Evolutionary conservation across 2,888 invertebrate species (phyloP), one percentile per base, ranked within the genome.

Genomic region (Halocaridina rubra): DNA sequence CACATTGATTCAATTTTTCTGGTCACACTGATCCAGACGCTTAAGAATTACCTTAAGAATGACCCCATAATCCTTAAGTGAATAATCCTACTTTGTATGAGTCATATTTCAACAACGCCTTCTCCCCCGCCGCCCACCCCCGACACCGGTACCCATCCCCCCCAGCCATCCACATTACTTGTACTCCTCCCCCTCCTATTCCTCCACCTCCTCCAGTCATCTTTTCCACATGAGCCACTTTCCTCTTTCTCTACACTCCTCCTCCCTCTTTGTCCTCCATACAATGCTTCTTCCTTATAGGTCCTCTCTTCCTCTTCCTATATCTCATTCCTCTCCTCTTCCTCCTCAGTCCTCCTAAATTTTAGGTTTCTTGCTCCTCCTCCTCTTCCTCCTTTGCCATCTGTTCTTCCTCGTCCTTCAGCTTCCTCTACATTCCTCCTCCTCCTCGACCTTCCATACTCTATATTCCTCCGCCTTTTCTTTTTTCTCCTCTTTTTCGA

Each of bases 361-460:
- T 29, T 53, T 24, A 10, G 29, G 7, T 16, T 10, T 13, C n/a
- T 10, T 7, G 53, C 27, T n/a, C 29, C 75, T 53, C 22, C 57
- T 5, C 53, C 13, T 27, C 53, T 27, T n/a, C 57, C 13, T 10
- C 75, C n/a, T 22, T 4, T 22, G 16, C 33, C 22, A 5, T 39
- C 39, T 8, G 19, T 19, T 74, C 46, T 8, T n/a, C 22, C 24
- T 8, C 29, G 13, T n/a, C 22, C 57, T 29, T 75, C 29, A 24
- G 13, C 27, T 7, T 7, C 53, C 57, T 22, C 22, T 30, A n/a
- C 29, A n/a, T 29, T 29, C 4, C 53, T 19, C 19, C 57, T 24
- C 57, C 75, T 75, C 75, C 27, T 19, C 76, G 24, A 53, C 19
- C 59, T 76, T 59, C 30, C 76, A 29, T 32, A 16, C 53, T 72